phyloP scores from a whole-genome alignment of 2,888 invertebrate species.

The Drepanosiphum platanoidis region DNA sequence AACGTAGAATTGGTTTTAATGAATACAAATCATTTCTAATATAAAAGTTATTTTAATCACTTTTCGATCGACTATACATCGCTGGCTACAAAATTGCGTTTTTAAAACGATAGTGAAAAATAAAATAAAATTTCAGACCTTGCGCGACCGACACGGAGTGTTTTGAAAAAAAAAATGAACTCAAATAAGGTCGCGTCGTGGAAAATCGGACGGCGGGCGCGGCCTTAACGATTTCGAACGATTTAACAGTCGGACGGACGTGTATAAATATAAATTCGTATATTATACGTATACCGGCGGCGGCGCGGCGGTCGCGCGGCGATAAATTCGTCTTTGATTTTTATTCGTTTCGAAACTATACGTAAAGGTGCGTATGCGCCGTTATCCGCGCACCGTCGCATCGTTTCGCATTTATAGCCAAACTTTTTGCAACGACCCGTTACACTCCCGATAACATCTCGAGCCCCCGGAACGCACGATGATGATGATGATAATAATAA shows the following conservation, averaged over 20 bases:
- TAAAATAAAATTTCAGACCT: too few species aligned
- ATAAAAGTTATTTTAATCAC: too few species aligned
- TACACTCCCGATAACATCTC: slow-evolving; percentile 33
- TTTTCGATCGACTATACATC: too few species aligned
- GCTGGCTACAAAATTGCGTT: too few species aligned
- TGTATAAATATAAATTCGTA: too few species aligned
- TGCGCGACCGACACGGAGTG: too few species aligned
- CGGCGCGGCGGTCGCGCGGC: background rate
- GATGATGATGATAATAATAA: background rate
- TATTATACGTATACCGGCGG: too few species aligned
- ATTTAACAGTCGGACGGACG: background rate
- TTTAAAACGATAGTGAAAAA: too few species aligned
- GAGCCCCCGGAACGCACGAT: background rate
- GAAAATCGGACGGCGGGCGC: background rate
- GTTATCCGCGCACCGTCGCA: background rate
- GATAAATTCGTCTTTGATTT: slow-evolving; percentile 43
- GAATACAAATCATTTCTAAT: too few species aligned
- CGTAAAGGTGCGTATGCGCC: background rate
- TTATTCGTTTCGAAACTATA: slow-evolving; percentile 40
- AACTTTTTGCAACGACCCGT: slow-evolving; percentile 35
- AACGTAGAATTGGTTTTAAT: too few species aligned
- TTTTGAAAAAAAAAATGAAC: too few species aligned
- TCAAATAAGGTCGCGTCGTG: background rate
- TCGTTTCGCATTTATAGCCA: slow-evolving; percentile 51
- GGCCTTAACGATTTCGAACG: background rate